phyloP scores from a whole-genome alignment of 2,113 vertebrate genomes.

The Pachypanchax playfairii region DNA sequence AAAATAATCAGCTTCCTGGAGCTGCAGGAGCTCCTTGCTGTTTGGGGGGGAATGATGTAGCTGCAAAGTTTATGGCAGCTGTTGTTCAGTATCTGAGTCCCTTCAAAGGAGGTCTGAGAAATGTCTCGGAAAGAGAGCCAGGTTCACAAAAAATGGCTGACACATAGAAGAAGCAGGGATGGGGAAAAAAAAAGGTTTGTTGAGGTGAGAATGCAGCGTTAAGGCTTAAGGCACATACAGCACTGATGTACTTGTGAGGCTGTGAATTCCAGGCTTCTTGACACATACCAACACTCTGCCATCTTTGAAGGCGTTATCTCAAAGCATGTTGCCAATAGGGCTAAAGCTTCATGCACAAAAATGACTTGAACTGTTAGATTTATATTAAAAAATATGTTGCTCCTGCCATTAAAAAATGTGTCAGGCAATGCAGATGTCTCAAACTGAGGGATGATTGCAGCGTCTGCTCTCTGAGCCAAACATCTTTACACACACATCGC shows the following conservation, averaged over 20 bases:
- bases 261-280: slow-evolving; percentile 46
- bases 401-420: slow-evolving; percentile 30
- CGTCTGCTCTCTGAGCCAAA: slow-evolving; percentile 27
- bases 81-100: slow-evolving; percentile 52
- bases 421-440: slow-evolving; percentile 30
- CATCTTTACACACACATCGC: slow-evolving; percentile 32
- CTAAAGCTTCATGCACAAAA: slow-evolving; percentile 8
- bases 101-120: slow-evolving; percentile 20
- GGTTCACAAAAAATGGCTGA: slow-evolving; percentile 37
- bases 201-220: slow-evolving; percentile 32
- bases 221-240: slow-evolving; percentile 33
- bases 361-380: slow-evolving; percentile 19
- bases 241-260: slow-evolving; percentile 39
- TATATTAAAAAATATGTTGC: slow-evolving; percentile 16
- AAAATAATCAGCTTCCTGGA: slow-evolving; percentile 74
- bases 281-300: slow-evolving; percentile 37
- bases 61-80: slow-evolving; percentile 16
- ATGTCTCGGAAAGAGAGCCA: slow-evolving; percentile 11
- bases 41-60: slow-evolving; percentile 46
- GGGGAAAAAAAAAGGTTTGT: slow-evolving; percentile 23
- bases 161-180: slow-evolving; percentile 15
- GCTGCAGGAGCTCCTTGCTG: slow-evolving; percentile 54
- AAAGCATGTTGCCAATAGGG: slow-evolving; percentile 10
- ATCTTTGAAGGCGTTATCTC: slow-evolving; percentile 28
- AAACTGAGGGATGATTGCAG: slow-evolving; percentile 53